phyloP scores from a whole-genome alignment of 2,888 invertebrate species.

The Melinopterus prodromus region DNA sequence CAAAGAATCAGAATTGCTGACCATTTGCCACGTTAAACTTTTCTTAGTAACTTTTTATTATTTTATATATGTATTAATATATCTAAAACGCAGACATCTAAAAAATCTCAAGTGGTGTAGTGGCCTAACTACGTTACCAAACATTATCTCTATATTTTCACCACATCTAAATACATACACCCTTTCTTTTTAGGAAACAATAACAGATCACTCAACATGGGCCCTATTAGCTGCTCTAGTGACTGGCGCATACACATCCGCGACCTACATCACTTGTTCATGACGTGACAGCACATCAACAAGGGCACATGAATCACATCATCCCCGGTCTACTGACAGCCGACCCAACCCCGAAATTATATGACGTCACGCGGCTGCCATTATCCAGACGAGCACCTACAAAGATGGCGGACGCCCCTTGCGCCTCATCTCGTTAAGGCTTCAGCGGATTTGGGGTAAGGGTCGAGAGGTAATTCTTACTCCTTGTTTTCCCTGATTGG shows the following conservation, averaged over 20 bases:
- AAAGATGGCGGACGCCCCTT: neutral
- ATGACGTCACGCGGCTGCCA: slow-evolving; percentile 32
- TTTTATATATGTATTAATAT: no score
- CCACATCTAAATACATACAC: neutral
- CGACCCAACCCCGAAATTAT: slow-evolving; percentile 29
- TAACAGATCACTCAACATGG: neutral
- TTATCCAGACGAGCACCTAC: slow-evolving; percentile 27
- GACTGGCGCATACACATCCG: neutral
- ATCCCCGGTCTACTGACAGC: neutral
- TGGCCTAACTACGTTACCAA: no score
- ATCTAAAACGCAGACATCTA: no score
- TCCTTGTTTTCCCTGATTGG: neutral
- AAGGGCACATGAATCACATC: neutral
- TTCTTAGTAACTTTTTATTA: no score
- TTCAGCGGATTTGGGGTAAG: neutral
- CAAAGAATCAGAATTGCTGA: no score
- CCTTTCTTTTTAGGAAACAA: neutral
- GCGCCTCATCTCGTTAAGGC: neutral
- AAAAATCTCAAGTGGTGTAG: no score
- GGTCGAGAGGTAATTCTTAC: neutral
- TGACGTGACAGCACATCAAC: neutral
- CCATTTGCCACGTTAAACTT: no score
- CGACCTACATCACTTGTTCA: neutral
- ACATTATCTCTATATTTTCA: no score
- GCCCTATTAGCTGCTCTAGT: neutral